A percentile compares a stretch with the other conserved stretches of the same genome.
phyloP scores from a whole-genome alignment of 2,888 invertebrate species.

The Tetrapedia diversipes region DNA sequence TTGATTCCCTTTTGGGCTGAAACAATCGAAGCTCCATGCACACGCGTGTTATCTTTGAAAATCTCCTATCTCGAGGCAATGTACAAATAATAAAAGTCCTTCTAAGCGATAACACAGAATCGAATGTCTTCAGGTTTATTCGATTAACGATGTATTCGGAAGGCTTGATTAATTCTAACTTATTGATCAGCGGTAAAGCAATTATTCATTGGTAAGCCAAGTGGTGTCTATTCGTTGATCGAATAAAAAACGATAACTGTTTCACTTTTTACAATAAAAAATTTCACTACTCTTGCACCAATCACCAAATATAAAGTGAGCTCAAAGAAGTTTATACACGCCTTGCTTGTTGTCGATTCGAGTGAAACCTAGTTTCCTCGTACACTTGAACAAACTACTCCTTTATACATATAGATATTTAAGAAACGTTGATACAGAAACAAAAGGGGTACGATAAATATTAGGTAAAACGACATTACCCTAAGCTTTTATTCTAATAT shows the following conservation, averaged over 20 bases:
- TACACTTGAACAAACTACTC: conserved; percentile 40
- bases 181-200: too few relatives aligned
- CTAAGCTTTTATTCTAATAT: conserved; percentile 18
- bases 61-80: conserved; percentile 16
- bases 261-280: conserved; percentile 28
- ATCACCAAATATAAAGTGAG: conserved; percentile 27
- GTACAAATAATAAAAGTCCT: conserved; percentile 27
- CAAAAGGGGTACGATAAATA: conserved; percentile 6
- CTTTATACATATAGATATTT: too few relatives aligned
- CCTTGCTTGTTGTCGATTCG: conserved; percentile 11
- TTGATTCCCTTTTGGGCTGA: not conserved
- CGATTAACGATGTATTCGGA: conserved; percentile 28
- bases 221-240: conserved; percentile 20
- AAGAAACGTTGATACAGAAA: conserved; percentile 21
- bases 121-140: conserved; percentile 23
- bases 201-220: too few relatives aligned
- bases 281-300: conserved; percentile 41
- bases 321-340: conserved; percentile 21
- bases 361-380: conserved; percentile 32
- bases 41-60: conserved; percentile 19
- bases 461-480: not conserved
- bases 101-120: conserved; percentile 37
- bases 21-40: conserved; percentile 20
- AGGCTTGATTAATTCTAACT: too few relatives aligned
- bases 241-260: conserved; percentile 25